Percentiles rank a stretch among this genome's conserved stretches.
Conservation (phyloP, 1,140 invertebrate species). For the silkworm (Bombyx mori) region DNA sequence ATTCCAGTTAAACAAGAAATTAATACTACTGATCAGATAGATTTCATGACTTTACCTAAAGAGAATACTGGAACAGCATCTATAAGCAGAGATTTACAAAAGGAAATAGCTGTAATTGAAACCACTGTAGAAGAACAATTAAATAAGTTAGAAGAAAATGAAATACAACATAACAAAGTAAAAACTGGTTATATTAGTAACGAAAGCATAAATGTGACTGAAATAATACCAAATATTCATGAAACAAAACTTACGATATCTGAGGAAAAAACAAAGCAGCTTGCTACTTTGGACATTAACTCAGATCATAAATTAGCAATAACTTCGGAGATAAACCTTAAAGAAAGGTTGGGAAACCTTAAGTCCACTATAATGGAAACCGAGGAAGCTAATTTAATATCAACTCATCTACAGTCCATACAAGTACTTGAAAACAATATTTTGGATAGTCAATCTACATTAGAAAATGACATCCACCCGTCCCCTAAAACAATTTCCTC, state of each 20-base stretch:
- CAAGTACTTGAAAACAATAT: slow-evolving; percentile 38
- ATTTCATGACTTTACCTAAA: slow-evolving; percentile 18
- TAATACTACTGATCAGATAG: slow-evolving; percentile 42
- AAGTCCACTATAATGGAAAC: slow-evolving; percentile 12
- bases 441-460: slow-evolving; percentile 39
- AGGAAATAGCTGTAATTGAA: slow-evolving; percentile 50
- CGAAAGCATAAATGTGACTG: slow-evolving; percentile 48
- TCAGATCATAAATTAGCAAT: slow-evolving; percentile 42
- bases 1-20: slow-evolving; percentile 41
- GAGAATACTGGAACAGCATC: slow-evolving; percentile 26
- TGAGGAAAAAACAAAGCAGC: slow-evolving; percentile 15
- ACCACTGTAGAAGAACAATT: slow-evolving; percentile 41
- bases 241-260: slow-evolving; percentile 27
- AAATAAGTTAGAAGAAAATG: slow-evolving; percentile 26
- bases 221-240: slow-evolving; percentile 28
- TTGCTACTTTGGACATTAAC: slow-evolving; percentile 39
- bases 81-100: slow-evolving; percentile 35
- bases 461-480: slow-evolving; percentile 26
- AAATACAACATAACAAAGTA: slow-evolving; percentile 23
- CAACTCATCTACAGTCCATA: slow-evolving; percentile 31
- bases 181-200: slow-evolving; percentile 30
- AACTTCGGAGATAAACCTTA: slow-evolving; percentile 33
- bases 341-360: slow-evolving; percentile 31
- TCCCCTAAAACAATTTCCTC: slow-evolving; percentile 26
- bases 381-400: slow-evolving; percentile 34